Percentiles rank a stretch among this genome's conserved stretches.
Evolutionary conservation across 2,888 invertebrate genomes (phyloP).

Genomic region (Cenopis cana): DNA sequence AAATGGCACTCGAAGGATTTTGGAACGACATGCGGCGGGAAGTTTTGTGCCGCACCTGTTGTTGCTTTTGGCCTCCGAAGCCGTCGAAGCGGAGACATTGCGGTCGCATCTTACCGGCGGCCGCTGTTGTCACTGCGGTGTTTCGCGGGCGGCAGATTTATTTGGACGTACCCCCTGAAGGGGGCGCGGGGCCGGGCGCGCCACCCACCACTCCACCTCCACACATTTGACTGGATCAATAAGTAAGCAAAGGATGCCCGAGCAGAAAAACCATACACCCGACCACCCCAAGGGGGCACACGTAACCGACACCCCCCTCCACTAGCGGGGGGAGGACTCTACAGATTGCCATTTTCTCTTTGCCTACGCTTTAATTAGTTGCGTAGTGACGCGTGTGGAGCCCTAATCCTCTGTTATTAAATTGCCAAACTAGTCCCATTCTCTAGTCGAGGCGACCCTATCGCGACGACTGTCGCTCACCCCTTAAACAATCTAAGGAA

Average conservation of each 20-base stretch:
- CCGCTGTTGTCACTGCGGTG: conserved; percentile 84
- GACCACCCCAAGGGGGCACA: conserved; percentile 84
- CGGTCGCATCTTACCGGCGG: conserved; percentile 80
- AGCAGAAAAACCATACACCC: conserved; percentile 86
- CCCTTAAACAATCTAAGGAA: conserved; percentile 30
- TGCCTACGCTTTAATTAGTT: conserved; percentile 86
- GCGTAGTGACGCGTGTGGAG: conserved; percentile 84
- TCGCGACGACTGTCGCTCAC: conserved; percentile 5
- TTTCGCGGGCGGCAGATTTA: conserved; percentile 86
- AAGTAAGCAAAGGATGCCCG: conserved; percentile 87
- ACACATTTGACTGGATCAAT: conserved; percentile 87
- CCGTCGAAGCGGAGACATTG: conserved; percentile 74
- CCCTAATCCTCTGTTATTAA: conserved; percentile 81
- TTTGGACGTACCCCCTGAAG: conserved; percentile 84
- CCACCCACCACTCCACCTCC: conserved; percentile 84
- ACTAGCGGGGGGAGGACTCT: conserved; percentile 84
- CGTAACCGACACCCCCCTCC: conserved; percentile 85
- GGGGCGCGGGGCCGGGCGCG: conserved; percentile 75
- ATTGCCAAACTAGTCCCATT: conserved; percentile 58
- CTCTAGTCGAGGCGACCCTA: conserved; percentile 26
- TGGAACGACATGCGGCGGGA: conserved; percentile 42
- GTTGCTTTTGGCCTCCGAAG: conserved; percentile 45
- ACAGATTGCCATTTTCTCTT: conserved; percentile 86
- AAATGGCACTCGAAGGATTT: conserved; percentile 62
- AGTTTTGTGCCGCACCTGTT: conserved; percentile 44